Evolutionary conservation across 2,113 vertebrate genomes (phyloP).

Genomic region (Cochlearius cochlearius): DNA sequence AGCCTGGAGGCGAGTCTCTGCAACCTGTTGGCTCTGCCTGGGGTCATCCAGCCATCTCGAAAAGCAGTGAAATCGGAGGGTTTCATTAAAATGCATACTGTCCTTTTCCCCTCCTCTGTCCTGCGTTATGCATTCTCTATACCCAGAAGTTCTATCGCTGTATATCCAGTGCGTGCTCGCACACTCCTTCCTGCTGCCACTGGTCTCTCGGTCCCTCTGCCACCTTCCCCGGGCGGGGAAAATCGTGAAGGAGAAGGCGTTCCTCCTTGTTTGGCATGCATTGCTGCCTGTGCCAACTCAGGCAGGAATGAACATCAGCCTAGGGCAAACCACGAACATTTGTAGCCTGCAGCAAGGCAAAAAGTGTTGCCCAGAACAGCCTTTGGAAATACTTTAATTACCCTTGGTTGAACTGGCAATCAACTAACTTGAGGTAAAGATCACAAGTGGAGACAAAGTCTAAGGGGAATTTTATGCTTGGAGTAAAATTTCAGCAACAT

Average conservation of each 20-base stretch:
- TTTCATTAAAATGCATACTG: neutral
- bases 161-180: neutral
- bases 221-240: neutral
- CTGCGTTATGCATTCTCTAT: neutral
- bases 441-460: slow-evolving; percentile 24
- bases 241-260: neutral
- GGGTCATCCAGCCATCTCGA: neutral
- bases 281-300: neutral
- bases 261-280: neutral
- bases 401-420: neutral
- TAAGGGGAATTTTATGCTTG: slow-evolving; percentile 20
- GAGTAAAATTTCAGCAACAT: slow-evolving; percentile 8
- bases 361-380: neutral
- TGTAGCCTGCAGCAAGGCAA: slow-evolving; percentile 35
- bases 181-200: neutral
- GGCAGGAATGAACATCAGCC: neutral
- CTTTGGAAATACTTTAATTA: slow-evolving; percentile 46
- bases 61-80: fast-evolving
- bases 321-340: neutral
- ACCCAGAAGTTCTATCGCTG: neutral
- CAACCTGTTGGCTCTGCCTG: neutral
- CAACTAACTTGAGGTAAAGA: neutral
- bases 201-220: neutral
- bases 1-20: neutral
- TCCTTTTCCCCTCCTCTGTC: neutral